These are phyloP conservation scores for Oreochromis aureus DNA, from an alignment of 2,113 vertebrate species.

Conservation along the genomic window DNA sequence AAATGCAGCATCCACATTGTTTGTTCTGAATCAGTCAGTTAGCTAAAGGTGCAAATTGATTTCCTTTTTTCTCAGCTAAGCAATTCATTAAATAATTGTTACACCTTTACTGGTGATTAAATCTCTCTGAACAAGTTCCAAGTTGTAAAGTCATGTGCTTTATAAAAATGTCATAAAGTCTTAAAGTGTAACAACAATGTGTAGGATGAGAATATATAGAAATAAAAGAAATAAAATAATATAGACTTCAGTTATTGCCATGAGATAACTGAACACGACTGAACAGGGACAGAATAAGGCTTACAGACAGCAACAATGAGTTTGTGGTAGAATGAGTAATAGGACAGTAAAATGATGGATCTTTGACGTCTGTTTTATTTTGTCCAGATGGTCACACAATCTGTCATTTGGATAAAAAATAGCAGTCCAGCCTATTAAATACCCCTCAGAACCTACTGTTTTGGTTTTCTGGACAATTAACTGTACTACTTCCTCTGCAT, in stretches of 20 bases:
- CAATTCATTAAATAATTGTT: not conserved
- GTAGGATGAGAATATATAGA: not conserved
- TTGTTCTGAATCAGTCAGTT: not conserved
- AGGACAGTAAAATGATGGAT: not conserved
- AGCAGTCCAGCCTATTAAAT: not conserved
- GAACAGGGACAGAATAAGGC: not conserved
- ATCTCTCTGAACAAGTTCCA: not conserved
- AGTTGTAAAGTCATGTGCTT: not conserved
- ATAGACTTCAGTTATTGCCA: not conserved
- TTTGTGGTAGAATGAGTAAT: not conserved
- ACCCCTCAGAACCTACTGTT: not conserved
- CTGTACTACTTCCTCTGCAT: not conserved
- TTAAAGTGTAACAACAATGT: not conserved
- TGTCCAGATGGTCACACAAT: conserved; percentile 43
- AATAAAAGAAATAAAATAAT: not conserved
- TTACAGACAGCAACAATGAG: not conserved
- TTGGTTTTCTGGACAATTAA: not conserved
- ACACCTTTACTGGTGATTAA: not conserved
- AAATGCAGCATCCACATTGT: not conserved
- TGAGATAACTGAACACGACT: not conserved
- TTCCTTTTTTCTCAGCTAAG: not conserved
- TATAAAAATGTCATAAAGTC: not conserved
- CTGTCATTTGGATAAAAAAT: not conserved
- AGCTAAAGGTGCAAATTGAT: not conserved
- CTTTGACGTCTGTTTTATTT: not conserved